A percentile compares a stretch with the other conserved stretches of the same genome.
These are phyloP conservation scores for Leucozona laternaria DNA, from an alignment of 2,888 invertebrate genomes.

Conservation along the genomic window DNA sequence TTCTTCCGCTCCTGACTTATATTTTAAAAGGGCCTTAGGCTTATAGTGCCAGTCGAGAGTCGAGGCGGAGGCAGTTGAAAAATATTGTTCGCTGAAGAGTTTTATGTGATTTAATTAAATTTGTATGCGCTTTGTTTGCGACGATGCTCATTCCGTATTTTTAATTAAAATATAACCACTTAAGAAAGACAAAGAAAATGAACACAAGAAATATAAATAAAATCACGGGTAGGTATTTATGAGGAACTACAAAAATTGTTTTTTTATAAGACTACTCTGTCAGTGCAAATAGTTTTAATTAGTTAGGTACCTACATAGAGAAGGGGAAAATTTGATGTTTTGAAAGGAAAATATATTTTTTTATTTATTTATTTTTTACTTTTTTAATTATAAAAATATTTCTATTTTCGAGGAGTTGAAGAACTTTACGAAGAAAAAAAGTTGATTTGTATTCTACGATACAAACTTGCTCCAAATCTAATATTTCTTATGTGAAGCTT, in stretches of 20 bases:
- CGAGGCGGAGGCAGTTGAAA: slow-evolving; percentile 17
- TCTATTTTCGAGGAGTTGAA: too few species aligned
- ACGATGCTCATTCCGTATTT: slow-evolving; percentile 70
- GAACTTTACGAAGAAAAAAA: too few species aligned
- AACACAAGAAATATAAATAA: slow-evolving; percentile 31
- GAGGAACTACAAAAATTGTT: not conserved
- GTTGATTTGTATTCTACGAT: too few species aligned
- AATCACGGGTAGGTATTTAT: slow-evolving; percentile 4
- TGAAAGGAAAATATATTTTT: not conserved
- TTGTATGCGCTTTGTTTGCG: slow-evolving; percentile 68
- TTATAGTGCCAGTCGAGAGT: slow-evolving; percentile 28
- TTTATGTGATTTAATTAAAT: slow-evolving; percentile 71
- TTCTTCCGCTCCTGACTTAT: not conserved
- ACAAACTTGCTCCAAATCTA: too few species aligned
- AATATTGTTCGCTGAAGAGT: slow-evolving; percentile 53
- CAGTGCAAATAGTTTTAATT: slow-evolving; percentile 10
- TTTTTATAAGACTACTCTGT: not conserved
- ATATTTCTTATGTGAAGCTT: too few species aligned
- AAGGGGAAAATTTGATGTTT: not conserved
- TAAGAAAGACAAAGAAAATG: slow-evolving; percentile 69
- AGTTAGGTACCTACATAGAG: not conserved
- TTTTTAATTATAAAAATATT: not conserved
- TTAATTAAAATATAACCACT: slow-evolving; percentile 75
- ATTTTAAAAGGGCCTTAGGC: slow-evolving; percentile 15
- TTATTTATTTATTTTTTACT: not conserved